Evolutionary conservation across 2,888 invertebrate genomes (phyloP).

Genomic region (Stenchaetothrips biformis): DNA sequence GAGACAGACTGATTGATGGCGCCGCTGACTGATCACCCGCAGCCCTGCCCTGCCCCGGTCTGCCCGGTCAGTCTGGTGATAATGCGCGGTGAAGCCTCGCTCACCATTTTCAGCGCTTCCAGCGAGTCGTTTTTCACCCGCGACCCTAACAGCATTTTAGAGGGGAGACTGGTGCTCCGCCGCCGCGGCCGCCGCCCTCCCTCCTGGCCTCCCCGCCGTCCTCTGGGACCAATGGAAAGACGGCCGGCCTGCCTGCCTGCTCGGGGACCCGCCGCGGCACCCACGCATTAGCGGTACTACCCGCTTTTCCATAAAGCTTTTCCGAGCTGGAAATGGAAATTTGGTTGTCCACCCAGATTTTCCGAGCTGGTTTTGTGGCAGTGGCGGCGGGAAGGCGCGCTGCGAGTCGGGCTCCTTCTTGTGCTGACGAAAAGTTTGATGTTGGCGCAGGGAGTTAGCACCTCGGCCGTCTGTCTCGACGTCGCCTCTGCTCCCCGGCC

Average conservation of each 20-base stretch:
- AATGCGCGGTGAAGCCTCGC: conserved; percentile 7
- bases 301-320: no score
- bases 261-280: no score
- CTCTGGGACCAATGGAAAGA: conserved; percentile 2
- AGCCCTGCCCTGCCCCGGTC: background rate
- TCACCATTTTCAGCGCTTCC: conserved; percentile 2
- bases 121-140: background rate
- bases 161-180: background rate
- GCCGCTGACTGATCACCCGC: background rate
- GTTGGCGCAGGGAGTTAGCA: conserved; percentile 18
- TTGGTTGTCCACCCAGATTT: no score
- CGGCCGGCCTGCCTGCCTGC: no score
- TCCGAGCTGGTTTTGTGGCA: background rate
- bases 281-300: no score
- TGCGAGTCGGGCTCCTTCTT: background rate
- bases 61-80: conserved; percentile 19
- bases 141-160: background rate
- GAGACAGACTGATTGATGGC: conserved; percentile 4
- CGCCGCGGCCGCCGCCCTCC: background rate
- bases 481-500: no score
- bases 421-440: conserved; percentile 21
- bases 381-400: background rate
- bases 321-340: no score
- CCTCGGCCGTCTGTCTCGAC: background rate
- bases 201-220: background rate